Evolutionary conservation across 2,888 invertebrate species (phyloP), one percentile per base, ranked within the genome.

Genomic region (Panorpa germanica): DNA sequence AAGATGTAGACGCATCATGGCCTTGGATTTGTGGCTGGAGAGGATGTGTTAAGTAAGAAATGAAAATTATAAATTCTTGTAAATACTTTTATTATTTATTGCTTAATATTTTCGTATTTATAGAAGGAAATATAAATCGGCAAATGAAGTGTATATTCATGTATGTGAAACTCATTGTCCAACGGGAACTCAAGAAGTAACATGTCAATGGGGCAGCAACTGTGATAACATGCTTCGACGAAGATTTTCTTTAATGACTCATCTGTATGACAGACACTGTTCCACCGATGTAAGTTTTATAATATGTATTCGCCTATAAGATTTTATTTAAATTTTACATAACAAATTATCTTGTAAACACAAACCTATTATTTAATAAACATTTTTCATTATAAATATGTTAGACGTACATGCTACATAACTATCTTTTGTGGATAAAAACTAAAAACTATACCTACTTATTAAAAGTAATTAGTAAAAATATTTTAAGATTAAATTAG

Each of bases 191-290:
- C 53, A 59, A 13, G 64, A 86, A 48, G 74, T 82, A 37, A 65
- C 78, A 11, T 95, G 95, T 49, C 62, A 80, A 50, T 95, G 95
- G 95, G 72, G 80, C 17, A 64, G 72, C 20, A 55, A 67, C 41
- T 90, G 90, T 53, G 95, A 95, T 59, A 71, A 77, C 24, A 71
- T 93, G 52, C 78, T 82, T 32, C 58, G 95, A 33, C 77, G 81
- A 47, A 70, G 86, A 31, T 93, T 93, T 61, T 96, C 96, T 2
- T 60, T 96, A 20, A 85, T 95, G 70, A 95, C 96, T 34, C 98
- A 98, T 57, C 64, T 96, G 36, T 78, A 82, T 43, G 96, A 96
- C 57, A 78, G 88, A 38, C 96, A 96, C 51, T 85, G 93, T 49
- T 81, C 80, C 39, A 65, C 75, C 17, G 75, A 77, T 45, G 82